Base-by-base conservation (phyloP, 1,140 invertebrate genomes). In the Brachionus sp. region DNA sequence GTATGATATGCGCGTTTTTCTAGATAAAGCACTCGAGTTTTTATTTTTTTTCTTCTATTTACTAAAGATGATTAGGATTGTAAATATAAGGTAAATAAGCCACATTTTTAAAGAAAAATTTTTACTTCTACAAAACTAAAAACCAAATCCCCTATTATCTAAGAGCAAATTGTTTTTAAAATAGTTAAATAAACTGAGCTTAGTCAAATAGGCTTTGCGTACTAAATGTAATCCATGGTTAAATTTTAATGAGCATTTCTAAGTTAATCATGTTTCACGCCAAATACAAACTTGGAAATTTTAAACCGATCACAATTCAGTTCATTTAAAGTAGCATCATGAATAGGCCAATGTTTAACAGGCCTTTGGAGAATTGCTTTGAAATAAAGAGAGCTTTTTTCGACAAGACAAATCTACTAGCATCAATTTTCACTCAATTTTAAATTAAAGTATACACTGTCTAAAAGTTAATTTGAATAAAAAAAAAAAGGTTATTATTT, bases 101-200 rank as follows among this genome's bases (percentile, higher is more conserved):
- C 50, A 57, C 50, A 57, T 57, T 57, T 57, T 57, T 57, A 9
- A 9, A 57, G 50, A 57, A 19, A 57, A 57, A 23, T 57, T 57
- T 57, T 57, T 57, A 19, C n/a, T 29, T 29, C 1, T 29, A 29
- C 29, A 29, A 29, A 29, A n/a, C 50, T 19, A 53, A 57, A 50
- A 57, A 57, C 50, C 50, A 57, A 57, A 57, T 57, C 50, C 50
- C 50, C 50, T 23, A 57, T 57, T 57, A 57, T 57, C 50, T 57
- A 57, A 57, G 50, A 57, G 50, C 16, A 57, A 57, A 57, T 57
- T 25, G 50, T 57, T 57, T 57, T 57, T 23, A 19, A 19, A 19
- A 19, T 57, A 19, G 16, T 57, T 57, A 57, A 57, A 57, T 57
- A 57, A 57, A 57, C 19, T 9, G 50, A 57, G 50, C 50, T 57